Evolutionary conservation across 2,113 vertebrate genomes (phyloP), one percentile per base, ranked within the genome.

Genomic region (Riparia riparia): DNA sequence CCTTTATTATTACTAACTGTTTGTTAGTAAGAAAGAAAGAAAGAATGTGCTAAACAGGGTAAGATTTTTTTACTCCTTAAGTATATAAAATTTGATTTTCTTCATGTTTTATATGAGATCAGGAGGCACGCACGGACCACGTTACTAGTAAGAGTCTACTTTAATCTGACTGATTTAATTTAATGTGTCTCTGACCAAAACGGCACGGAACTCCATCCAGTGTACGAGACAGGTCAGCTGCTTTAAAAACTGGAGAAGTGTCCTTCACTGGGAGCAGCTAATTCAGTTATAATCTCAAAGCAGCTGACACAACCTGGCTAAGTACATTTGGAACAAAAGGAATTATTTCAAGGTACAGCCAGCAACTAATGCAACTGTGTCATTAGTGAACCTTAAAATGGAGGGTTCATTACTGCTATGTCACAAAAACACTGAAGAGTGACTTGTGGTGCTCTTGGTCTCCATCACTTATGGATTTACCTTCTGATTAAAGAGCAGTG

Each of bases 81-180:
- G 89, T 39, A 70, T 3, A 61, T 77, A 58, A 91, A 70, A 66
- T 39, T 80, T 57, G 79, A 61, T 76, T 90, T 91, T 77, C 71
- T 76, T 47, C 60, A 17, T 19, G 22, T 64, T 83, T 82, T 80
- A 57, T 89, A 66, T 8, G 19, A 64, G 47, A 93, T 26, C 42
- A 91, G 78, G 39, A 90, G 73, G 34, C 37, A 80, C 22, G 50
- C 56, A 53, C 5, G 12, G 77, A 82, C 88, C 51, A 58, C 0
- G 0, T 39, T 77, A 44, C 56, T 41, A 60, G 19, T 41, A 79
- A 58, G 26, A 81, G 63, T 12, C 51, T 61, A 8, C 70, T 90
- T 85, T 47, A 83, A 73, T 80, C 58, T 73, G 63, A 90, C 39
- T 61, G 39, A 65, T 82, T 93, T 85, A 29, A 95, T 95, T 91